Percentiles rank a stretch among this genome's conserved stretches.
phyloP scores from a whole-genome alignment of 2,888 invertebrate species.

The Orthonevra nobilis region DNA sequence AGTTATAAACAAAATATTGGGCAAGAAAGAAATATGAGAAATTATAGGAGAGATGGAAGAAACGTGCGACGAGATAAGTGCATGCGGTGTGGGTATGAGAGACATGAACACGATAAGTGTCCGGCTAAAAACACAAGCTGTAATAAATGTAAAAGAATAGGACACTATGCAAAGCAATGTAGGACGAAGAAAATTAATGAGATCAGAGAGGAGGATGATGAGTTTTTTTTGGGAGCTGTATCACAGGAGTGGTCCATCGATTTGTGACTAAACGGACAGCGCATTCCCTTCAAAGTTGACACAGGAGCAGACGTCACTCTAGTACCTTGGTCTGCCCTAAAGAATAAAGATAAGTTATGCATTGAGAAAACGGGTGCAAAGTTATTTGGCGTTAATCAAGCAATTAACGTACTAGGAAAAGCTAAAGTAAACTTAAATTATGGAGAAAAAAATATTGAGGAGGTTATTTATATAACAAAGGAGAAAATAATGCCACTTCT shows the following conservation, averaged over 20 bases:
- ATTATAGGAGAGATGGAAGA: background rate
- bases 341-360: background rate
- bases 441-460: background rate
- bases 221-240: constrained; percentile 11
- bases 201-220: background rate
- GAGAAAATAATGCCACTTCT: background rate
- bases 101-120: constrained; percentile 12
- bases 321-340: constrained; percentile 1
- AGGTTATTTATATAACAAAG: background rate
- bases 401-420: no score
- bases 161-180: constrained; percentile 10
- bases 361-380: background rate
- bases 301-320: constrained; percentile 30
- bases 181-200: constrained; percentile 6
- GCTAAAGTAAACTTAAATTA: no score
- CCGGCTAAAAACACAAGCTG: constrained; percentile 6
- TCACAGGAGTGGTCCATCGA: constrained; percentile 9
- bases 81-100: constrained; percentile 25
- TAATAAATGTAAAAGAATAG: constrained; percentile 21
- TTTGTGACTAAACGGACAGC: constrained; percentile 12
- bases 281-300: constrained; percentile 20
- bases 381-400: no score
- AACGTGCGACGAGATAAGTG: no score
- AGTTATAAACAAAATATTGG: background rate
- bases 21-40: background rate